Base-by-base conservation (phyloP, 2,113 vertebrate species). In the Salvelinus namaycush region DNA sequence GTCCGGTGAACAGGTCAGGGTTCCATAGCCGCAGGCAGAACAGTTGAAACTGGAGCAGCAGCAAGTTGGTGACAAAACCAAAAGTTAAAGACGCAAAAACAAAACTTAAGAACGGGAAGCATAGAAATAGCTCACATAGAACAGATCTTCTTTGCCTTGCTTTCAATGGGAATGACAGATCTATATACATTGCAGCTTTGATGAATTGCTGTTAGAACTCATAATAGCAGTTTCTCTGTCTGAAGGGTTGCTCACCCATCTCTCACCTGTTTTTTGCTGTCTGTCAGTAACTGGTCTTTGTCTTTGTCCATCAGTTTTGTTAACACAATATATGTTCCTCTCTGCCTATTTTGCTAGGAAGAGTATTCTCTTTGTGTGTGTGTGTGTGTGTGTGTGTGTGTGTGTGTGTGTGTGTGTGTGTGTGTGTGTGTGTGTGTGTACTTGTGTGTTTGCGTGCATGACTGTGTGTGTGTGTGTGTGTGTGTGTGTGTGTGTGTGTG, bases 311-410 rank as follows among this genome's bases (percentile, higher is more conserved):
- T 54, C 18, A 78, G 65, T 70, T 70, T 13, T 72, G 39, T 26
- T 69, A 73, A 44, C 27, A 64, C n/a, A 18, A 77, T 65, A 72
- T 51, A 74, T 74, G 12, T 34, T 64, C 62, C 68, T 76, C 29
- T 65, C 24, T 65, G 59, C 60, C 77, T 76, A 60, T 71, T 70
- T 73, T 70, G 69, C 26, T 76, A 29, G 70, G 9, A 72, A 80
- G 68, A 74, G 1, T 2, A 11, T 0, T 57, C 11, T 13, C 2
- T 27, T 44, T 62, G 7, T 27, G 60, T 65, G 39, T 78, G 76
- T 68, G 0, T 72, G 16, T 72, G 34, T 66, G 22, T 39, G 29
- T 62, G 27, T 39, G 20, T 39, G 29, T 9, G 27, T 39, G 20
- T 39, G 29, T 9, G 27, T 62, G 7, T 27, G 60, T 65, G 39